Evolutionary conservation across 2,888 invertebrate genomes (phyloP), one percentile per base, ranked within the genome.

Genomic region (Epinotia nisella): DNA sequence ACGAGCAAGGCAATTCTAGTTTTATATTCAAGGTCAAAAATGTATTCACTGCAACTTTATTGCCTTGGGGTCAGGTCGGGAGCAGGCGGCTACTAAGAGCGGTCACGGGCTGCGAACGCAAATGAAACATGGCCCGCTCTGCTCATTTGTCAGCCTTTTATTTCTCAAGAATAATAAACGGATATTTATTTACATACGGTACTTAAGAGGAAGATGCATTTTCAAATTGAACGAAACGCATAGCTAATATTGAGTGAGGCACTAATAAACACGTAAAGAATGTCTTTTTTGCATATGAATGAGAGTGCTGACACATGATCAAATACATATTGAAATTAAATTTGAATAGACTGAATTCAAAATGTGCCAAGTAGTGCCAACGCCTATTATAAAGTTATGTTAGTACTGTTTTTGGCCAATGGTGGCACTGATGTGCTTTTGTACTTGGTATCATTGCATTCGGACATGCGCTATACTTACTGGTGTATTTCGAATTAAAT

Each of bases 11-110:
- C 88, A 87, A 91, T 91, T 85, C 87, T 85, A 90, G 88, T 88
- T 90, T 89, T 83, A 89, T 87, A 90, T 91, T 90, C 91, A 92
- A 92, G 92, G 92, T 91, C 91, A 88, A 86, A 87, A 87, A 88
- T 90, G 85, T 86, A 84, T 83, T 83, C 78, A 81, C 85, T 83
- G 85, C 86, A 85, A 86, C 83, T 77, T 81, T 80, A 80, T 80
- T 79, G 75, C 71, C 19, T 53, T 58, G 64, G 65, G 70, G 72
- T 74, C 70, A 70, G 45, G 70, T 61, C 65, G 70, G 74, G 74
- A 66, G 65, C 59, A 56, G 62, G 45, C 72, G 35, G 45, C 70
- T 45, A 65, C 45, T 61, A 60, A 35, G 60, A 65, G 60, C 59
- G 67, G 72, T 58, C 72, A n/a, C 71, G 55, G 53, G 53, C 69